Conservation (phyloP, 2,888 invertebrate species). For the Resseliella maxima region DNA sequence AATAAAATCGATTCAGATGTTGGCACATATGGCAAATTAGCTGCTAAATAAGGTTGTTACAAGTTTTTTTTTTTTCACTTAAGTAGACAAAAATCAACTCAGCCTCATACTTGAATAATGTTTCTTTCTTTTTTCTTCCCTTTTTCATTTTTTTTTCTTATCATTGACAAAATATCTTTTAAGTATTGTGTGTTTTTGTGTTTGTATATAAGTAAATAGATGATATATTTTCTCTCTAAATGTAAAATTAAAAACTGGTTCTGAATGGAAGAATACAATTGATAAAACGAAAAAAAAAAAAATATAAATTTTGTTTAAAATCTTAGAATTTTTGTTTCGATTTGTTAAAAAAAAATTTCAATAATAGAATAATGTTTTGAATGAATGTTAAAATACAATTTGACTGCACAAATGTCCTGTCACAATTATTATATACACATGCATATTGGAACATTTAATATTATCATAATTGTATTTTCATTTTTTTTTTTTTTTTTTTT, state of each 20-base stretch:
- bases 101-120: background rate
- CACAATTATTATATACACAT: background rate
- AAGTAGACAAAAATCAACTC: background rate
- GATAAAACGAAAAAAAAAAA: background rate
- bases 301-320: background rate
- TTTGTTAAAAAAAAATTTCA: background rate
- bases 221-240: background rate
- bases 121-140: too few relatives aligned
- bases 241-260: background rate
- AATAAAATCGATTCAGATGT: slow-evolving; percentile 10
- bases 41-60: background rate
- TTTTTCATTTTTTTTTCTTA: too few relatives aligned
- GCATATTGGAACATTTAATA: background rate
- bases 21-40: slow-evolving; percentile 17
- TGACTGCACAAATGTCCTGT: background rate
- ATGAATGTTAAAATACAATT: too few relatives aligned
- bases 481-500: too few relatives aligned
- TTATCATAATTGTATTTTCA: background rate
- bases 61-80: background rate
- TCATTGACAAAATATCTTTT: background rate
- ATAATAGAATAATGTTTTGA: background rate
- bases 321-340: background rate
- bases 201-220: background rate
- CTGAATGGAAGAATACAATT: too few relatives aligned
- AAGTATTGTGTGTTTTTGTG: background rate